phyloP scores from a whole-genome alignment of 1,140 invertebrate genomes.

The Calliphora vicina region DNA sequence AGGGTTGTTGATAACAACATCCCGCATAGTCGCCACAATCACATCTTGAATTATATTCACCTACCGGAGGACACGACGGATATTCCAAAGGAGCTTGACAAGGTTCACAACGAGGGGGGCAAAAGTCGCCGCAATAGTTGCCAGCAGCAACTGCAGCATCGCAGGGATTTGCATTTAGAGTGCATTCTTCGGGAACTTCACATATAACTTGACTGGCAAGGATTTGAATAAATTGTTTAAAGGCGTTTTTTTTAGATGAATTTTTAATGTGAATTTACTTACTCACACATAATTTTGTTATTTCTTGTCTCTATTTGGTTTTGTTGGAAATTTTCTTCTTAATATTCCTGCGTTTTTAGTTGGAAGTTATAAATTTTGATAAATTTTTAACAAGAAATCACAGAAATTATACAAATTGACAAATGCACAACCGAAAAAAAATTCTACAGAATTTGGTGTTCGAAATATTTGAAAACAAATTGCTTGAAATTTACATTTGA shows the following conservation, averaged over 20 bases:
- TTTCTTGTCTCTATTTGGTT: neutral
- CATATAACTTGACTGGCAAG: neutral
- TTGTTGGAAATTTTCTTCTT: too few species aligned
- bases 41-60: conserved; percentile 48
- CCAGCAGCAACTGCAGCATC: conserved; percentile 25
- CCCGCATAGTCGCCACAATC: conserved; percentile 58
- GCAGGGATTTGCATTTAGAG: neutral
- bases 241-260: neutral
- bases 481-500: neutral
- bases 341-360: too few species aligned
- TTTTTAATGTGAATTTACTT: neutral
- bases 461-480: neutral
- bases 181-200: conserved; percentile 31
- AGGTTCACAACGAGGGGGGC: conserved; percentile 43
- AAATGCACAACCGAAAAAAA: neutral
- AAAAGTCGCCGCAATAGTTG: conserved; percentile 45
- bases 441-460: neutral
- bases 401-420: neutral
- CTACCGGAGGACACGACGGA: conserved; percentile 47
- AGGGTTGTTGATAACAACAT: conserved; percentile 69
- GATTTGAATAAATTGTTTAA: neutral
- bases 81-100: conserved; percentile 50
- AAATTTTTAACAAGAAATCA: neutral
- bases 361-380: neutral
- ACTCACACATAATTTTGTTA: conserved; percentile 18